Conservation (phyloP, 1,140 invertebrate species). For the Probaryconus sp. region DNA sequence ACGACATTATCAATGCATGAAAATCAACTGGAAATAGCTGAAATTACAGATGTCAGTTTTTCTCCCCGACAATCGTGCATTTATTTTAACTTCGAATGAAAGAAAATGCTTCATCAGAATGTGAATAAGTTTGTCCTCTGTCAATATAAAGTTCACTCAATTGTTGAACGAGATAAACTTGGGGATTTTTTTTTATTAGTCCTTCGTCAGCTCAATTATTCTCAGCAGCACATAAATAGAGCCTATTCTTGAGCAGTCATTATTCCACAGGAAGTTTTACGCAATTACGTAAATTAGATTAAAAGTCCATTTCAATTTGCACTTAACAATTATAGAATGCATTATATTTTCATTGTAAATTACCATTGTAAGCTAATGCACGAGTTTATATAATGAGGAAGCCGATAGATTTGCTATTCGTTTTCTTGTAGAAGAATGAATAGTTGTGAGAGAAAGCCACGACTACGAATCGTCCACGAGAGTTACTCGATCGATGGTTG, state of each 20-base stretch:
- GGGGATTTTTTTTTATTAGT: slow-evolving; percentile 11
- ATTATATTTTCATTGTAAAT: too few species aligned
- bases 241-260: slow-evolving; percentile 9
- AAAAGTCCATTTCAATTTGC: slow-evolving; percentile 36
- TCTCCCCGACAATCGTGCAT: too few species aligned
- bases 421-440: slow-evolving; percentile 19
- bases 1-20: too few species aligned
- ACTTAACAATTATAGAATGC: too few species aligned
- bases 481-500: slow-evolving; percentile 48
- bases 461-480: slow-evolving; percentile 31
- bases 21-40: too few species aligned
- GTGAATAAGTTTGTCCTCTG: not conserved
- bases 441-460: slow-evolving; percentile 22
- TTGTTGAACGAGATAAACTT: slow-evolving; percentile 11
- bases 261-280: slow-evolving; percentile 30
- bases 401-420: too few species aligned
- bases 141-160: slow-evolving; percentile 1
- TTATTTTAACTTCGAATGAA: too few species aligned
- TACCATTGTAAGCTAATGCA: too few species aligned
- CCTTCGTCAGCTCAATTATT: slow-evolving; percentile 23
- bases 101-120: too few species aligned
- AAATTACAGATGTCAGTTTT: too few species aligned
- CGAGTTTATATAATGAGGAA: too few species aligned
- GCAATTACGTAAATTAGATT: slow-evolving; percentile 40
- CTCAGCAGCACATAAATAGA: slow-evolving; percentile 23